Base-by-base conservation (phyloP, 2,888 invertebrate genomes). In the Entomobrya proxima region DNA sequence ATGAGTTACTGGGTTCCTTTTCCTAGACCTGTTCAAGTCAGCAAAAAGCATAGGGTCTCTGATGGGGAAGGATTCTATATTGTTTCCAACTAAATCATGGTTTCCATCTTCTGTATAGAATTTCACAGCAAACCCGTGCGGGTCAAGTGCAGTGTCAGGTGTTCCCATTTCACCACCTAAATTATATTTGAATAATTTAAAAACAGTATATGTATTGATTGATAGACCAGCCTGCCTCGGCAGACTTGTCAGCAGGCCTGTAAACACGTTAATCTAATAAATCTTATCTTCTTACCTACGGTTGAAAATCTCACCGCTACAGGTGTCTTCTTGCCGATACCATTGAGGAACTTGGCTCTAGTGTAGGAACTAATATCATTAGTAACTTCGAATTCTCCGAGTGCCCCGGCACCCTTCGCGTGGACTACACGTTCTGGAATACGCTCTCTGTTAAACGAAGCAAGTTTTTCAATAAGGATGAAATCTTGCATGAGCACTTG, bases 1-100 rank as follows among this genome's bases (percentile, higher is more conserved):
- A 91, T 97, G 96, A 0, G 97, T 97, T 55, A 94, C 95, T 0
- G 99, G 98, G 92, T 99, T 98, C 89, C 98, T 94, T 92, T 98
- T 99, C 92, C 98, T 98, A 0, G 98, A 97, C 92, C 98, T 98
- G 90, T 67, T 81, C 91, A 99, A 98, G 91, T 96, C 97, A 7
- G 98, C 96, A 92, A 99, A 99, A 75, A 96, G 92, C 24, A 96
- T 93, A 0, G 98, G 96, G 92, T 98, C 98, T 78, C 97, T 94
- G 91, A 98, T 95, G 92, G 98, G 98, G 93, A 97, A 40, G 86
- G 98, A 94, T 0, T 98, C 98, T 0, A 97, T 97, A 92, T 98
- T 98, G 37, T 79, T 79, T 13, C 79, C 79, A 13, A 79, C 69
- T 9, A 35, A 76, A 50, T 47, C 58, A 21, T n/a, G n/a, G n/a